Base-by-base conservation (phyloP, 64 coral and sea anemone genomes). In the Montipora sp. region DNA sequence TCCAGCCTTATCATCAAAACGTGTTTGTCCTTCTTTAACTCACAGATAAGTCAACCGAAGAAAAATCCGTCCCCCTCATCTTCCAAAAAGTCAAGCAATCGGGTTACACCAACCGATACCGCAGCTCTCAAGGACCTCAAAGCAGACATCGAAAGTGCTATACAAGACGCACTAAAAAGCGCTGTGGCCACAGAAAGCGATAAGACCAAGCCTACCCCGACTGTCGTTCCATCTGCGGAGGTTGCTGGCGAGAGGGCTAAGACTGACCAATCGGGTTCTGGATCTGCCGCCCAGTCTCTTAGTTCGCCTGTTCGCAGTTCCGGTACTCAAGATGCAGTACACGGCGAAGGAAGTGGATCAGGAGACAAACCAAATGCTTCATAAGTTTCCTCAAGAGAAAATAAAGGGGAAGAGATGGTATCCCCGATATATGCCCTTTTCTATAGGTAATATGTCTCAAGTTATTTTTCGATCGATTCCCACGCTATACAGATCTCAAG, bases 141-240 rank as follows among this genome's bases (percentile, higher is more conserved):
- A 48, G 59, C 50, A 11, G 91, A 93, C 63, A 93, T 93, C 14
- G 91, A 93, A 77, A 88, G 61, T 75, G 91, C 91, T 15, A 93
- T 93, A 14, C 75, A 93, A 73, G 91, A 87, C 16, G 91, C 91
- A 5, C 23, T 93, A 43, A 87, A 78, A 51, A 73, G 50, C 20
- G 73, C 50, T 50, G 80, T 75, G 0, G n/a, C 80, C 71, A 85
- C 22, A n/a, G 75, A 50, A 5, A 48, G 45, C 44, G n/a, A 27
- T 7, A 85, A 70, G 15, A 3, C 61, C 6, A 92, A 92, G 80
- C 18, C 65, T 2, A 85, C 60, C 23, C 48, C 70, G 12, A 5
- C 70, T 11, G 88, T 80, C 6, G 51, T 36, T 70, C 48, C 70
- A 23, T 18, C 53, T 12, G 88, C 18, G 1, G 49, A 77, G 23